Conservation (phyloP, 2,797 vertebrate species). For the Paratrypauchen microcephalus region DNA sequence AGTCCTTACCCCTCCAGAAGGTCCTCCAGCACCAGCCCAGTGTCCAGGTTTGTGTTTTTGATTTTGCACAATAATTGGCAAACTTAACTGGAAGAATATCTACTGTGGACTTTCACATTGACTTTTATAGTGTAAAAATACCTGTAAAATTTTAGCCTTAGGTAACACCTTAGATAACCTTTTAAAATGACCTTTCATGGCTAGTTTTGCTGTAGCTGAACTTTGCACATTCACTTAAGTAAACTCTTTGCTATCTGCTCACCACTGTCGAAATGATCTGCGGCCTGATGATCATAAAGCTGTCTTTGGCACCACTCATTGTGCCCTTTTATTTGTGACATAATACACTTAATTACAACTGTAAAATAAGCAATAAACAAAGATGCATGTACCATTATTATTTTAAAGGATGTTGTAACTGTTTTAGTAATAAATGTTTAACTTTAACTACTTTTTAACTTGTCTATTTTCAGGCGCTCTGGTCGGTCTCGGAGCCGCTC, state of each 20-base stretch:
- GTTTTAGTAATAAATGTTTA: not conserved
- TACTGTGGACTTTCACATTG: not conserved
- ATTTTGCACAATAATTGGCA: not conserved
- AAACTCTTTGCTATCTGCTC: not conserved
- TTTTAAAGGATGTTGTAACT: not conserved
- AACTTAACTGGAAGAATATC: not conserved
- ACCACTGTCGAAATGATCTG: not conserved
- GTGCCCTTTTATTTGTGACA: too few relatives aligned
- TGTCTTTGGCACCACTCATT: not conserved
- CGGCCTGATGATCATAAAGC: not conserved
- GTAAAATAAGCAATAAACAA: not conserved
- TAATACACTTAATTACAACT: not conserved
- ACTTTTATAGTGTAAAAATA: not conserved
- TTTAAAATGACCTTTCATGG: not conserved
- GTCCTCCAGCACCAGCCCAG: constrained; percentile 92
- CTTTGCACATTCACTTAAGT: not conserved
- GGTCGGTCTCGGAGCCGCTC: constrained; percentile 93
- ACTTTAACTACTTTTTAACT: too few relatives aligned
- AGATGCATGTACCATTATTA: not conserved
- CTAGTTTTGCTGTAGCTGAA: not conserved
- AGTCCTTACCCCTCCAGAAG: constrained; percentile 90
- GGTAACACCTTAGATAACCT: not conserved
- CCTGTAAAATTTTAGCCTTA: not conserved
- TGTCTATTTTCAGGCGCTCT: constrained; percentile 80
- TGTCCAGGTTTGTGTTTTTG: constrained; percentile 83